Percentiles rank a stretch among this genome's conserved stretches.
Evolutionary conservation across 2,797 vertebrate species (phyloP).

Genomic region (Adelosebastes latens): DNA sequence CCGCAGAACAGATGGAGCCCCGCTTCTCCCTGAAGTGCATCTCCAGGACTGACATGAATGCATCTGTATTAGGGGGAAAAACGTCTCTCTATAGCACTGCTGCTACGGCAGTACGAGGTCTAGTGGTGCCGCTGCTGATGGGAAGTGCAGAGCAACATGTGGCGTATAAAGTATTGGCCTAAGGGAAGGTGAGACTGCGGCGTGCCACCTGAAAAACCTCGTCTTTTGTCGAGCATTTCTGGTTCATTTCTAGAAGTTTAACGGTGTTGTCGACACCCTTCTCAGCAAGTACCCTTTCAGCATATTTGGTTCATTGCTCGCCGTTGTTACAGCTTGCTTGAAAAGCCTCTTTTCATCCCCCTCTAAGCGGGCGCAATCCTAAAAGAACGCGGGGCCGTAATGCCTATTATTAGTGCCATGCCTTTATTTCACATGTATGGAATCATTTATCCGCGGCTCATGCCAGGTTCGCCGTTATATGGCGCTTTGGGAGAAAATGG

Average conservation of each 20-base stretch:
- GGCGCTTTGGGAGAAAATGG: conserved; percentile 48
- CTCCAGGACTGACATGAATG: conserved; percentile 57
- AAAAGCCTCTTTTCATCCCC: conserved; percentile 72
- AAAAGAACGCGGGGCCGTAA: conserved; percentile 67
- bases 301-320: conserved; percentile 71
- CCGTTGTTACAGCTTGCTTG: conserved; percentile 69
- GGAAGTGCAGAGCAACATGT: conserved; percentile 68
- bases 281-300: conserved; percentile 52
- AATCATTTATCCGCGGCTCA: conserved; percentile 74
- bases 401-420: conserved; percentile 69
- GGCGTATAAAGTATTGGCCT: conserved; percentile 59
- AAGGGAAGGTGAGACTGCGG: conserved; percentile 54
- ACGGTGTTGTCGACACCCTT: conserved; percentile 71
- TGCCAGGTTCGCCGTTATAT: conserved; percentile 76
- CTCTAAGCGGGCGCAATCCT: conserved; percentile 57
- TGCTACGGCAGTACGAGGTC: conserved; percentile 31
- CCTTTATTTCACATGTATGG: conserved; percentile 79
- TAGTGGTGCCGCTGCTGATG: conserved; percentile 34
- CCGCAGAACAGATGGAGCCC: conserved; percentile 68
- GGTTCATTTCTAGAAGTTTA: conserved; percentile 63
- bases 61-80: conserved; percentile 55
- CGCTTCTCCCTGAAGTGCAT: conserved; percentile 62
- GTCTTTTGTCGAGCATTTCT: conserved; percentile 42
- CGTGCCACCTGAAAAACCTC: conserved; percentile 65
- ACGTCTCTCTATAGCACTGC: conserved; percentile 37